These are phyloP conservation scores for Squalus acanthias DNA, from an alignment of 2,797 vertebrate genomes.

Conservation along the genomic window DNA sequence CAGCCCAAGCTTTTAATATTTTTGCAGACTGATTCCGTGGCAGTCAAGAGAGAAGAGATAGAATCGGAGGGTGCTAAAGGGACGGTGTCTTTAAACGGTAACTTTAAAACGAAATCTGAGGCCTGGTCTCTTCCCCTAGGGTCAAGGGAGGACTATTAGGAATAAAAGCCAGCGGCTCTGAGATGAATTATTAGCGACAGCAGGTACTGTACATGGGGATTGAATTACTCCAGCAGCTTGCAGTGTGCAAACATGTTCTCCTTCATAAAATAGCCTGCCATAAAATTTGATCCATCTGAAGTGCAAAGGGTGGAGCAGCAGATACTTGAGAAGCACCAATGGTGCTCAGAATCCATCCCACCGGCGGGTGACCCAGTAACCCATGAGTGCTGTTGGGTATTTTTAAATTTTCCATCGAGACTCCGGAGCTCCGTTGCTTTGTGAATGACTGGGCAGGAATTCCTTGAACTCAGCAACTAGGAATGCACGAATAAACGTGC, in stretches of 20 bases:
- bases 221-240: constrained; percentile 7
- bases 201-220: background rate
- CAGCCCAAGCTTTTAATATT: background rate
- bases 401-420: background rate
- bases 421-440: background rate
- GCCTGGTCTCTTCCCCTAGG: background rate
- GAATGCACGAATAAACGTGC: background rate
- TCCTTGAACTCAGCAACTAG: background rate
- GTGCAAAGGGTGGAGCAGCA: background rate
- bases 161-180: background rate
- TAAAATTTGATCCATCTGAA: constrained; percentile 21
- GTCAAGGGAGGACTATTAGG: background rate
- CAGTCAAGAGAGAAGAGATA: background rate
- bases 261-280: background rate
- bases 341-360: background rate
- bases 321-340: background rate
- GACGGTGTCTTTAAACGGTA: background rate
- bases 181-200: background rate
- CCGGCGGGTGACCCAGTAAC: background rate
- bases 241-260: background rate
- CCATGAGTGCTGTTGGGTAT: background rate
- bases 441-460: background rate
- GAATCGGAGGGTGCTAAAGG: background rate
- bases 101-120: background rate
- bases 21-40: background rate